These are phyloP conservation scores for Ridgeia piscesae DNA, from an alignment of 1,140 invertebrate genomes.

Conservation along the genomic window DNA sequence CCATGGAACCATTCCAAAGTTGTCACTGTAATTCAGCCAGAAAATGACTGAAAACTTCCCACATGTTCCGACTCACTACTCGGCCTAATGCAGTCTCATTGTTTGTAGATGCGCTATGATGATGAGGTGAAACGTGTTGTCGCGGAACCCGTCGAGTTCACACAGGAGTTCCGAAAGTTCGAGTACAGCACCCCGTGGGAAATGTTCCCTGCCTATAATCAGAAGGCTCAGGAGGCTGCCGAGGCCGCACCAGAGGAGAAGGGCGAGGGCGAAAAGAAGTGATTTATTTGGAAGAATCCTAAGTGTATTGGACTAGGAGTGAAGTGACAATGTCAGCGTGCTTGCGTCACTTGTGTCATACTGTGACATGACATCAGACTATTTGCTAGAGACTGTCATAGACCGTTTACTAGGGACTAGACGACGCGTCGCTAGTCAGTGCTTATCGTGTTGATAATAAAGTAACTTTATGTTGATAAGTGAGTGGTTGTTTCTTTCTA, in stretches of 20 bases:
- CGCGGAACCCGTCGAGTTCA: constrained; percentile 90
- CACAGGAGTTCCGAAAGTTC: constrained; percentile 97
- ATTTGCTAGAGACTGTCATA: background rate
- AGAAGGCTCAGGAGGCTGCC: constrained; percentile 11
- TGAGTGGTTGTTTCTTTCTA: background rate
- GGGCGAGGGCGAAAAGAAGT: background rate
- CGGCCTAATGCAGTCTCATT: background rate
- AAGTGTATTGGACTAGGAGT: background rate
- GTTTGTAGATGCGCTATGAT: constrained; percentile 84
- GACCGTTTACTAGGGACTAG: background rate
- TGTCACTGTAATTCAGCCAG: constrained; percentile 9
- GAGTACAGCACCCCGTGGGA: constrained; percentile 97
- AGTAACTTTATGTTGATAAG: background rate
- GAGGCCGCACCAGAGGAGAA: background rate
- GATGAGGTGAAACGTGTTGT: constrained; percentile 95
- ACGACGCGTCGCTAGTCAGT: background rate
- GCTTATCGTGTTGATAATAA: background rate
- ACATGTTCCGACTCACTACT: background rate
- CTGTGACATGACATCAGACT: too few relatives aligned
- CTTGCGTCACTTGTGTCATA: background rate
- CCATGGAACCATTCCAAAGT: background rate
- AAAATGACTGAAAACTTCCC: background rate
- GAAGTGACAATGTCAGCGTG: background rate
- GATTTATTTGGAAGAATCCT: background rate
- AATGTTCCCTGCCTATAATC: constrained; percentile 73